These are phyloP conservation scores for Criorhina ranunculi DNA, from an alignment of 2,888 invertebrate genomes.

Conservation along the genomic window DNA sequence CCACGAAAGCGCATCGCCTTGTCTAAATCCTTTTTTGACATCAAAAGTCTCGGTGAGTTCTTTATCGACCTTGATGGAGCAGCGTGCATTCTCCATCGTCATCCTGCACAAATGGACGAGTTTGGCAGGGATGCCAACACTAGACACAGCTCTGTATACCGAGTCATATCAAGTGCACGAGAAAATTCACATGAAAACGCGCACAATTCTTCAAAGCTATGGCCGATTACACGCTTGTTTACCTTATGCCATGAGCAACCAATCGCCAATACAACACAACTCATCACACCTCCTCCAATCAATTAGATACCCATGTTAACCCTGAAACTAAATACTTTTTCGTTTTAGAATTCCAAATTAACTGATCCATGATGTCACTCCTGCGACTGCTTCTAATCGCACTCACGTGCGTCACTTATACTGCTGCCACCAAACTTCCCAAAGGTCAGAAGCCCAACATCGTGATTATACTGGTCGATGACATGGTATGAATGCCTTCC, in stretches of 20 bases:
- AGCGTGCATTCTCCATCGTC: too few relatives aligned
- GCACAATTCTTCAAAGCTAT: neutral
- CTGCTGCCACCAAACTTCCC: slow-evolving; percentile 26
- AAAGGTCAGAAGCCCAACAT: slow-evolving; percentile 86
- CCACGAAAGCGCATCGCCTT: too few relatives aligned
- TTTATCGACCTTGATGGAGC: too few relatives aligned
- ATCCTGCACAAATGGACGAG: too few relatives aligned
- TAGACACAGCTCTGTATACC: too few relatives aligned
- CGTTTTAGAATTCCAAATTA: slow-evolving; percentile 31
- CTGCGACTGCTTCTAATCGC: slow-evolving; percentile 57
- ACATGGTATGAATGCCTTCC: slow-evolving; percentile 87
- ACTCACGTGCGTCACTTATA: slow-evolving; percentile 31
- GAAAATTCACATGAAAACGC: too few relatives aligned
- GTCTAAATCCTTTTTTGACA: too few relatives aligned
- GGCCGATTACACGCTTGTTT: neutral
- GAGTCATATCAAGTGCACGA: too few relatives aligned
- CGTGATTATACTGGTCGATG: slow-evolving; percentile 92
- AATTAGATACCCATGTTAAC: slow-evolving; percentile 13
- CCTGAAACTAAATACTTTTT: slow-evolving; percentile 26
- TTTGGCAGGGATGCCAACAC: too few relatives aligned
- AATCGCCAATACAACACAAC: neutral
- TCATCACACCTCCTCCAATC: neutral
- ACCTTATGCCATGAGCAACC: neutral
- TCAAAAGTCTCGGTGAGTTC: too few relatives aligned
- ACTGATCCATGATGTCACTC: slow-evolving; percentile 27